Percentiles rank a stretch among this genome's conserved stretches.
phyloP scores from a whole-genome alignment of 2,113 vertebrate genomes.

The Ranitomeya variabilis region DNA sequence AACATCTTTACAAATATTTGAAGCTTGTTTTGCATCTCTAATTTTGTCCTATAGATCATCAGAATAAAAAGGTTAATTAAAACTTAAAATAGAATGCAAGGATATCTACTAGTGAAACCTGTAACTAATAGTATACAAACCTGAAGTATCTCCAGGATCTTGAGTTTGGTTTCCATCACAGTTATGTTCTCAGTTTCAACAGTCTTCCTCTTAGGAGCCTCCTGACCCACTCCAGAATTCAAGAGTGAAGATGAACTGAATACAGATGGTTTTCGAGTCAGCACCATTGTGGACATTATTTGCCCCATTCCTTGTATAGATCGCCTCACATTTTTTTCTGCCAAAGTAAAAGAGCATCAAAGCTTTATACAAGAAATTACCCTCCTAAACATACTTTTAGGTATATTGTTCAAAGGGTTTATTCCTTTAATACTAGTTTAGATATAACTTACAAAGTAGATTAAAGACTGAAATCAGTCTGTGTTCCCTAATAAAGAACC shows the following conservation, averaged over 20 bases:
- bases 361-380: not conserved
- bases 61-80: not conserved
- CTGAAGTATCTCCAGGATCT: constrained; percentile 96
- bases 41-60: not conserved
- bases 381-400: not conserved
- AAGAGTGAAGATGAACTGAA: constrained; percentile 73
- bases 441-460: too few species aligned
- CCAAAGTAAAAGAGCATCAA: not conserved
- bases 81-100: not conserved
- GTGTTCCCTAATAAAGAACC: too few species aligned
- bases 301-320: constrained; percentile 97
- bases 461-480: too few species aligned
- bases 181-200: constrained; percentile 88
- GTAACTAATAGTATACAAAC: constrained; percentile 65
- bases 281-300: constrained; percentile 98
- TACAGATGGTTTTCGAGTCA: constrained; percentile 89
- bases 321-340: constrained; percentile 88
- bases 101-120: not conserved
- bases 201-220: constrained; percentile 79
- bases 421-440: too few species aligned
- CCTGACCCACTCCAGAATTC: constrained; percentile 62
- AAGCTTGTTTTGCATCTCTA: not conserved
- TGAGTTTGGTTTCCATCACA: constrained; percentile 98
- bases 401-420: not conserved
- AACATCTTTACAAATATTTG: not conserved